phyloP scores from a whole-genome alignment of 1,140 invertebrate genomes.

The Diorhabda elongata region DNA sequence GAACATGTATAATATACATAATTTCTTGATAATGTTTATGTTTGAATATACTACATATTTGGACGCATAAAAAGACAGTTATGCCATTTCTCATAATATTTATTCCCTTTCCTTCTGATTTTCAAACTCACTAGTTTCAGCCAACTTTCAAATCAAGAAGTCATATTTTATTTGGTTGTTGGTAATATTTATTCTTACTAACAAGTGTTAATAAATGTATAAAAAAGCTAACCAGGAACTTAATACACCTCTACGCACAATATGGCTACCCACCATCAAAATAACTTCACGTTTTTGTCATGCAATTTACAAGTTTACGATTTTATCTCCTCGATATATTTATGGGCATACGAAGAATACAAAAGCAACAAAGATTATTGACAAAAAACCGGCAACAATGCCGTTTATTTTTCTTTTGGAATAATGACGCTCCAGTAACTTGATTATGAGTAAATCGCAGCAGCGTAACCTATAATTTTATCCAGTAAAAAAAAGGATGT shows the following conservation, averaged over 20 bases:
- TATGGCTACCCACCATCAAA: background rate
- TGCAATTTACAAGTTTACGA: constrained; percentile 14
- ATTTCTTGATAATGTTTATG: too few relatives aligned
- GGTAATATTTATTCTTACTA: too few relatives aligned
- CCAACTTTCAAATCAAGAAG: too few relatives aligned
- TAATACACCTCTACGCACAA: constrained; percentile 3
- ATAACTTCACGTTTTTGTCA: constrained; percentile 7
- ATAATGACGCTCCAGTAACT: constrained; percentile 9
- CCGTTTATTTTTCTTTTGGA: constrained; percentile 5
- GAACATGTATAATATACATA: too few relatives aligned
- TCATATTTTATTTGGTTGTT: too few relatives aligned
- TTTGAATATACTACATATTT: too few relatives aligned
- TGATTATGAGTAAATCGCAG: background rate
- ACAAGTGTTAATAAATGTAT: background rate
- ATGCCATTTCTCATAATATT: too few relatives aligned
- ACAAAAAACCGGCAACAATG: constrained; percentile 6
- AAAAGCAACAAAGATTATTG: background rate
- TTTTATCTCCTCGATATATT: constrained; percentile 13
- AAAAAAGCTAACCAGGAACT: background rate
- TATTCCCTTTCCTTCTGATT: too few relatives aligned
- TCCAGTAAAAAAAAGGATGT: too few relatives aligned
- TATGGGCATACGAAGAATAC: constrained; percentile 7
- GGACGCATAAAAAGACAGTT: too few relatives aligned
- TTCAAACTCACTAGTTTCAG: too few relatives aligned
- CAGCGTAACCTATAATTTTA: too few relatives aligned